Evolutionary conservation across 2,888 invertebrate genomes (phyloP).

Genomic region (Rotaria socialis): DNA sequence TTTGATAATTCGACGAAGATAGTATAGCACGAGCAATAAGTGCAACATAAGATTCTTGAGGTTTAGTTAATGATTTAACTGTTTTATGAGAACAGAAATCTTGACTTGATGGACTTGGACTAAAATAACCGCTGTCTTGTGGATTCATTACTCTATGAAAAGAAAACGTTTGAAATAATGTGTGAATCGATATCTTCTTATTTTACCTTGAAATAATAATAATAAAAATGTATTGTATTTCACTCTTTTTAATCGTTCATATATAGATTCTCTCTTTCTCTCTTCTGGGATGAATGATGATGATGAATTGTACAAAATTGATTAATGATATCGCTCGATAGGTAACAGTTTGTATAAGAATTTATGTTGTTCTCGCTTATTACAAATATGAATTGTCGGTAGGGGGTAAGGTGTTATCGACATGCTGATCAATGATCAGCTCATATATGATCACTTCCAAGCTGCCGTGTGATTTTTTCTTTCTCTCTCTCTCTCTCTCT

Average conservation of each 20-base stretch:
- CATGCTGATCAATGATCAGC: background rate
- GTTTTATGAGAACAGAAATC: background rate
- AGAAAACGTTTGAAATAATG: too few relatives aligned
- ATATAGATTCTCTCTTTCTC: background rate
- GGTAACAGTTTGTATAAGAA: background rate
- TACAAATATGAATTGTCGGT: background rate
- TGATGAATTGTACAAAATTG: conserved; percentile 6
- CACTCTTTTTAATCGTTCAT: background rate
- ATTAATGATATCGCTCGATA: background rate
- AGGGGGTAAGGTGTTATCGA: background rate
- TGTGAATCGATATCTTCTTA: too few relatives aligned
- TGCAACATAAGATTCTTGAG: conserved; percentile 9
- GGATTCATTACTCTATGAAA: background rate
- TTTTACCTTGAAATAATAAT: too few relatives aligned
- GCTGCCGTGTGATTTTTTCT: background rate
- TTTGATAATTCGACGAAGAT: background rate
- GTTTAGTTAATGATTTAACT: background rate
- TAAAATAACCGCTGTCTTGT: conserved; percentile 40
- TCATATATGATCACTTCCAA: background rate
- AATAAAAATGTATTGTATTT: background rate
- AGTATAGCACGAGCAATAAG: conserved; percentile 5
- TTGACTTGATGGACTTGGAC: conserved; percentile 34
- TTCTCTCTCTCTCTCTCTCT: background rate
- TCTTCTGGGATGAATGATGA: background rate
- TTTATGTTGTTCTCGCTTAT: conserved; percentile 11